Evolutionary conservation across 2,113 vertebrate genomes (phyloP).

Genomic region (Natator depressus): DNA sequence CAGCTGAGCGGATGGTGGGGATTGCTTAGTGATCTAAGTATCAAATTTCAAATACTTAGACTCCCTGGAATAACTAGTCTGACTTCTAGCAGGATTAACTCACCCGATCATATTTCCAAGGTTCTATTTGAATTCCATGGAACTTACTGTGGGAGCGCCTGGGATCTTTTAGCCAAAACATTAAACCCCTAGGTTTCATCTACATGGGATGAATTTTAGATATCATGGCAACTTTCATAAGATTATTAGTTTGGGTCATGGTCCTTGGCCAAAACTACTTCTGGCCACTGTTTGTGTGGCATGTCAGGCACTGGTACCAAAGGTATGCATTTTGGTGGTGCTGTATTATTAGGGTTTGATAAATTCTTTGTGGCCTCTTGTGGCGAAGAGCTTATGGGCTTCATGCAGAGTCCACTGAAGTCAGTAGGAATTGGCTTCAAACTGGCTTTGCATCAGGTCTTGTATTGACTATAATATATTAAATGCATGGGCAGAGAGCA

Average conservation of each 20-base stretch:
- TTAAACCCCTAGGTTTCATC: constrained; percentile 45
- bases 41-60: constrained; percentile 34
- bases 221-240: constrained; percentile 42
- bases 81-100: constrained; percentile 70
- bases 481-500: not conserved
- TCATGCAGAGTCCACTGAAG: not conserved
- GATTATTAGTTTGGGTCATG: constrained; percentile 48
- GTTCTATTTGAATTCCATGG: constrained; percentile 24
- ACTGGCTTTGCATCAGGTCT: constrained; percentile 3
- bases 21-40: constrained; percentile 42
- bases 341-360: constrained; percentile 1
- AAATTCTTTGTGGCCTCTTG: rapidly evolving
- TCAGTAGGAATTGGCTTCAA: not conserved
- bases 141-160: constrained; percentile 32
- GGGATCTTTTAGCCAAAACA: constrained; percentile 33
- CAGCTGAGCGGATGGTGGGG: constrained; percentile 41
- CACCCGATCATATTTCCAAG: constrained; percentile 54
- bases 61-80: constrained; percentile 64
- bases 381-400: not conserved
- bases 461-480: not conserved
- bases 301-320: not conserved
- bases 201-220: constrained; percentile 52
- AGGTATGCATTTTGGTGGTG: constrained; percentile 23
- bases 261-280: constrained; percentile 19
- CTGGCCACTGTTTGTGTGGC: not conserved